Evolutionary conservation across 2,888 invertebrate genomes (phyloP), one percentile per base, ranked within the genome.

Genomic region (Brachynemurus nebulosus): DNA sequence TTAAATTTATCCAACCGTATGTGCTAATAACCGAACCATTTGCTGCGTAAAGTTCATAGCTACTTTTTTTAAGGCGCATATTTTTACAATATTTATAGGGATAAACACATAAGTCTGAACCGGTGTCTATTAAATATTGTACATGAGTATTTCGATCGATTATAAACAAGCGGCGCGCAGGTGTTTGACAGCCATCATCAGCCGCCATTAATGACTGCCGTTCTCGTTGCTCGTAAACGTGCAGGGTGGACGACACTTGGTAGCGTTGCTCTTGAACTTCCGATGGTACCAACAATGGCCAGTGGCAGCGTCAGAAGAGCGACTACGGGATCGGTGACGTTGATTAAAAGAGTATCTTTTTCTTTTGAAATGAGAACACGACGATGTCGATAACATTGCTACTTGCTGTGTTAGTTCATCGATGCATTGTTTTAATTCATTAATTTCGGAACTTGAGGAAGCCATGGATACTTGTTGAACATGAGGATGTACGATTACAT

Each of bases 1-100:
- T n/a, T 2, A 30, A 12, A n/a, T 2, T 2, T n/a, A 30, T 30
- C 2, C 2, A 2, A n/a, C 30, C 30, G 30, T 2, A 30, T 2
- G 30, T 30, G 4, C n/a, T 12, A 12, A 30, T 30, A n/a, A 2
- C 12, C 2, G 30, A 30, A 2, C 30, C 30, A 3, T 30, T 30
- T 2, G 30, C 30, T n/a, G 30, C 30, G 2, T 3, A 30, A 30
- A 30, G 7, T 30, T n/a, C n/a, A n/a, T n/a, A n/a, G n/a, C n/a
- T n/a, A n/a, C n/a, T n/a, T n/a, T n/a, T n/a, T n/a, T n/a, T n/a
- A n/a, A n/a, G n/a, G n/a, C n/a, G n/a, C n/a, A n/a, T n/a, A n/a
- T n/a, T n/a, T 43, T 12, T 55, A 43, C 4, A 25, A 3, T 74
- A 67, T 80, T 74, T 47, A 75, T 71, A 63, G 75, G 44, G 11